Conservation (phyloP, 2,888 invertebrate species). For the Phyllotreta cruciferae region DNA sequence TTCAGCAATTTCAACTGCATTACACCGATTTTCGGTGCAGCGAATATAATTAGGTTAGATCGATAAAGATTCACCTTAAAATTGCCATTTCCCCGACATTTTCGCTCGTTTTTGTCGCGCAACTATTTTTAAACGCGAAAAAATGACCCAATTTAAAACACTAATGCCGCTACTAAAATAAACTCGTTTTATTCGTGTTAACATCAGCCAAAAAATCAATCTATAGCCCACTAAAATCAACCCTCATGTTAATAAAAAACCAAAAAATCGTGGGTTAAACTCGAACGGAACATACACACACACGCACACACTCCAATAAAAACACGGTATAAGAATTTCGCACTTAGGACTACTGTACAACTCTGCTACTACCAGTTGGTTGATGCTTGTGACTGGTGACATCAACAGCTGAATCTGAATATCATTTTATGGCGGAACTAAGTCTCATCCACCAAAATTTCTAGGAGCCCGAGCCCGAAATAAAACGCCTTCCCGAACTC, state of each 20-base stretch:
- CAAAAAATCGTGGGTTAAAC: constrained; percentile 6
- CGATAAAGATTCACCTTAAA: too few species aligned
- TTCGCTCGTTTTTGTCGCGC: constrained; percentile 1
- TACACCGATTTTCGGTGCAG: too few species aligned
- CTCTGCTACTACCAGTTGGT: constrained; percentile 22
- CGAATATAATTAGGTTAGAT: too few species aligned
- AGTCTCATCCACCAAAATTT: constrained; percentile 34
- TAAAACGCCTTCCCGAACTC: constrained; percentile 33
- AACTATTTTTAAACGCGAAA: constrained; percentile 26
- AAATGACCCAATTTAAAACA: constrained; percentile 29
- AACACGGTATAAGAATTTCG: constrained; percentile 6
- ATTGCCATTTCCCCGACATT: neutral
- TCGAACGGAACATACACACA: too few species aligned
- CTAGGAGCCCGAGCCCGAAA: constrained; percentile 43
- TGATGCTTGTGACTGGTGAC: constrained; percentile 18
- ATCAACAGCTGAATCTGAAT: constrained; percentile 51
- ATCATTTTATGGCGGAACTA: constrained; percentile 39
- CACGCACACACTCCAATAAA: neutral
- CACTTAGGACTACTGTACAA: constrained; percentile 13
- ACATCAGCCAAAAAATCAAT: too few species aligned
- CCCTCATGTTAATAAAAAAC: constrained; percentile 19
- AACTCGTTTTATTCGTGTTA: constrained; percentile 1
- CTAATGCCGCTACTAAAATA: constrained; percentile 22
- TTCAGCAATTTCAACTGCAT: too few species aligned
- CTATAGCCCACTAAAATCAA: constrained; percentile 9